These are phyloP conservation scores for Pogona vitticeps DNA, from an alignment of 2,113 vertebrate species.

Conservation along the genomic window DNA sequence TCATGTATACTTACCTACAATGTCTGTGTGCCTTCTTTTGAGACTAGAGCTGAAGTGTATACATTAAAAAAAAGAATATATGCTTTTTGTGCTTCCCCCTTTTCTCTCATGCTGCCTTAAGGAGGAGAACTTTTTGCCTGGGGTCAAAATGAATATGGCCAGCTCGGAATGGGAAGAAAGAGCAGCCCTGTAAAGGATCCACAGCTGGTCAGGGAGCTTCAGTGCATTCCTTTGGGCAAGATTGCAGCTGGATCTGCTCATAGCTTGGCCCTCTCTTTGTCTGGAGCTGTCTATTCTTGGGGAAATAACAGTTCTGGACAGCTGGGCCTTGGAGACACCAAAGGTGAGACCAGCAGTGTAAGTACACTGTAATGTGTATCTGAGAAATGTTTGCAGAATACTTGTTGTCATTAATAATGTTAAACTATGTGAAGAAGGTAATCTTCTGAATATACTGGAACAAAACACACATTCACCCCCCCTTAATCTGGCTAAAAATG, in stretches of 20 bases:
- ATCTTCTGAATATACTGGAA: neutral
- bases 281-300: constrained; percentile 91
- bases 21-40: too few species aligned
- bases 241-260: constrained; percentile 90
- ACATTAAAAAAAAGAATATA: too few species aligned
- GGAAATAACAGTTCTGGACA: constrained; percentile 90
- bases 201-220: constrained; percentile 79
- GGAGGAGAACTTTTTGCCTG: constrained; percentile 92
- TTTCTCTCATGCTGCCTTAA: constrained; percentile 33
- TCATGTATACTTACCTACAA: too few species aligned
- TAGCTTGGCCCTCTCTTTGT: constrained; percentile 85
- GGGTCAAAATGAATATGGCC: constrained; percentile 85
- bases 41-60: too few species aligned
- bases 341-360: constrained; percentile 72
- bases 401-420: neutral
- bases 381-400: too few species aligned
- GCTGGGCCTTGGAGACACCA: constrained; percentile 87
- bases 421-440: neutral
- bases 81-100: neutral
- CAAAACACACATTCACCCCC: neutral
- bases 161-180: constrained; percentile 84
- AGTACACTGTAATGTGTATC: neutral
- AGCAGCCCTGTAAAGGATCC: constrained; percentile 65
- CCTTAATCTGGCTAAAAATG: neutral
- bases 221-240: constrained; percentile 85